A percentile compares a stretch with the other conserved stretches of the same genome.
Evolutionary conservation across 2,888 invertebrate genomes (phyloP).

Genomic region (Gerosis bhagava): DNA sequence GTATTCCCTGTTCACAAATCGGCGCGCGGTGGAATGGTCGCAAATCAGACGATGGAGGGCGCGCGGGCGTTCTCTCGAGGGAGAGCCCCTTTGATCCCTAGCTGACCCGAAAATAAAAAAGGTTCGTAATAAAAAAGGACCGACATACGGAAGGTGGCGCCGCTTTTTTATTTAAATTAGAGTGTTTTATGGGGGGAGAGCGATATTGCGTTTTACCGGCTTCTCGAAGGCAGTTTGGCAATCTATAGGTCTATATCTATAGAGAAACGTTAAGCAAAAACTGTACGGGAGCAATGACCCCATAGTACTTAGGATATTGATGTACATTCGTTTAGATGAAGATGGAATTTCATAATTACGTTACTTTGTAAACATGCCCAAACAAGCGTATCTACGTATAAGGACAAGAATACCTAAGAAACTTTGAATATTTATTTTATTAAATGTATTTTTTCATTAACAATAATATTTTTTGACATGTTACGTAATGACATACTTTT

Average conservation of each 20-base stretch:
- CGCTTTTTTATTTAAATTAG: slow-evolving; percentile 83
- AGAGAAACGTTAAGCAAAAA: slow-evolving; percentile 46
- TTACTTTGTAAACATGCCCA: too few species aligned
- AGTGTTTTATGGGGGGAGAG: slow-evolving; percentile 80
- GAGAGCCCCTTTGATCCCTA: slow-evolving; percentile 80
- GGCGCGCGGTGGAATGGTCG: slow-evolving; percentile 72
- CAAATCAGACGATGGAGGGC: slow-evolving; percentile 72
- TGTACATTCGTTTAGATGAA: too few species aligned
- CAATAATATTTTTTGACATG: too few species aligned
- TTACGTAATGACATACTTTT: too few species aligned
- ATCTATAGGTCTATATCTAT: slow-evolving; percentile 49
- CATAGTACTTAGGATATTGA: neutral
- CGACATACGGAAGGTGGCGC: slow-evolving; percentile 82
- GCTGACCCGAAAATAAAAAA: slow-evolving; percentile 83
- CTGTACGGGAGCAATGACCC: slow-evolving; percentile 56
- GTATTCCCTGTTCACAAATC: slow-evolving; percentile 80
- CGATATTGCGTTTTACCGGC: slow-evolving; percentile 80
- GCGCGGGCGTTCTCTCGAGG: slow-evolving; percentile 61
- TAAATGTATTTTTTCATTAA: too few species aligned
- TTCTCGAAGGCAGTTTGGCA: slow-evolving; percentile 67
- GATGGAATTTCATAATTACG: too few species aligned
- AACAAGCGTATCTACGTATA: too few species aligned
- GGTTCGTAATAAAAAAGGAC: slow-evolving; percentile 80
- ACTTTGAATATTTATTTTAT: too few species aligned
- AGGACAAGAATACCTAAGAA: too few species aligned